phyloP scores from a whole-genome alignment of 2,797 vertebrate genomes.

The Aratinga solstitialis region DNA sequence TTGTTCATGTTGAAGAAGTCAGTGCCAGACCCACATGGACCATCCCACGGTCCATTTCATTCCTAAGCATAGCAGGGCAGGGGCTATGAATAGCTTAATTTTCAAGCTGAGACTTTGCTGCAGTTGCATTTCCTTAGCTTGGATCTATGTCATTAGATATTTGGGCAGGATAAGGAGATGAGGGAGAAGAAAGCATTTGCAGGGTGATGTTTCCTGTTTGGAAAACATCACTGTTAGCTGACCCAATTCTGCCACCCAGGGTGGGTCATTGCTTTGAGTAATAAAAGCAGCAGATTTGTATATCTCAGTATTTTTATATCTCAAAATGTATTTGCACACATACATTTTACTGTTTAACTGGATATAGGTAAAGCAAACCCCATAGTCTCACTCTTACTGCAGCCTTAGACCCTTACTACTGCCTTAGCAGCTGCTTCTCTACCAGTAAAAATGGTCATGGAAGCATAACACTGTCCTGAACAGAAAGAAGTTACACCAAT shows the following conservation, averaged over 20 bases:
- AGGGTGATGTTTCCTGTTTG: not conserved
- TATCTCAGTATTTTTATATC: not conserved
- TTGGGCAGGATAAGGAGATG: not conserved
- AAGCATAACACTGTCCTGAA: not conserved
- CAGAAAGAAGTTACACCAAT: not conserved
- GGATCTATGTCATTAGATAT: not conserved
- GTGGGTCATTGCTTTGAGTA: not conserved
- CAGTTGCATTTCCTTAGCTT: not conserved
- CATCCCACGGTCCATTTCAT: not conserved
- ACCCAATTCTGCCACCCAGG: fast-evolving
- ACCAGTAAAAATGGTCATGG: not conserved
- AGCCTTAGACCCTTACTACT: not conserved
- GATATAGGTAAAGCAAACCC: not conserved
- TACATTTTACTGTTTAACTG: not conserved
- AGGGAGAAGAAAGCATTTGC: not conserved
- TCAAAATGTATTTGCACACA: not conserved
- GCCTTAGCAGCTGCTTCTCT: not conserved
- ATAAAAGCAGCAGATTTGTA: not conserved
- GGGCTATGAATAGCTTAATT: not conserved
- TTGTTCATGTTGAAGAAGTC: not conserved
- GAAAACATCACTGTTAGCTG: not conserved
- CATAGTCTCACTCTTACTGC: not conserved
- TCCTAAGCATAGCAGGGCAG: not conserved
- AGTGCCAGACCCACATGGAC: not conserved
- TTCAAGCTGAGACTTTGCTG: not conserved